Evolutionary conservation across 2,797 vertebrate genomes (phyloP), one percentile per base, ranked within the genome.

Genomic region (Cossypha polioptera): DNA sequence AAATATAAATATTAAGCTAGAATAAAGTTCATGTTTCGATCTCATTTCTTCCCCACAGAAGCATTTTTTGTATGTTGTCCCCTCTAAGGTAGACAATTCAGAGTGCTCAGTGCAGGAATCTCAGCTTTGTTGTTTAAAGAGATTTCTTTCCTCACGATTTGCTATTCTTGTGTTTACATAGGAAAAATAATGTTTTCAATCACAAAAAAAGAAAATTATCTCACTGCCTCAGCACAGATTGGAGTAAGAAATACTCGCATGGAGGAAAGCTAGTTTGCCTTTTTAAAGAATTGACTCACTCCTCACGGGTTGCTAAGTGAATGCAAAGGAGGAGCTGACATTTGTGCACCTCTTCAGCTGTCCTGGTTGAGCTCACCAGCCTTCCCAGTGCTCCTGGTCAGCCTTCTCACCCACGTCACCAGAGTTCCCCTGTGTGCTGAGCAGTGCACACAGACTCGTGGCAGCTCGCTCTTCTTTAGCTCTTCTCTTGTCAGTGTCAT

Each of bases 11-110:
- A 89, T 48, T 82, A 53, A 80, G 16, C 21, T 79, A 62, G 42
- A 33, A 43, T 29, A 47, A n/a, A 57, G 61, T 77, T 81, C 72
- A 16, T 55, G n/a, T 19, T 94, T 95, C 90, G 33, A 93, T 83
- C 48, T 68, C 21, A 17, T 81, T 90, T 77, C 22, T 69, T 42
- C 5, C 10, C 73, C 47, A 80, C 42, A 61, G 54, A 71, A 71
- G 22, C 6, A 55, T 38, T 78, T 84, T 68, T 90, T 50, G 2
- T 33, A 19, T 72, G 22, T 51, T 10, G 40, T 42, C 1, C 4
- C 16, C 57, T 35, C 13, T 47, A 88, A 81, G 76, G 47, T 18
- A 4, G 38, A 72, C 4, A 15, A 47, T 77, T 92, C 73, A 74
- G 42, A 91, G 9, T 20, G 7, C n/a, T 71, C 36, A 50, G 18